Evolutionary conservation across 2,113 vertebrate species (phyloP).

Genomic region (Nibea coibor): DNA sequence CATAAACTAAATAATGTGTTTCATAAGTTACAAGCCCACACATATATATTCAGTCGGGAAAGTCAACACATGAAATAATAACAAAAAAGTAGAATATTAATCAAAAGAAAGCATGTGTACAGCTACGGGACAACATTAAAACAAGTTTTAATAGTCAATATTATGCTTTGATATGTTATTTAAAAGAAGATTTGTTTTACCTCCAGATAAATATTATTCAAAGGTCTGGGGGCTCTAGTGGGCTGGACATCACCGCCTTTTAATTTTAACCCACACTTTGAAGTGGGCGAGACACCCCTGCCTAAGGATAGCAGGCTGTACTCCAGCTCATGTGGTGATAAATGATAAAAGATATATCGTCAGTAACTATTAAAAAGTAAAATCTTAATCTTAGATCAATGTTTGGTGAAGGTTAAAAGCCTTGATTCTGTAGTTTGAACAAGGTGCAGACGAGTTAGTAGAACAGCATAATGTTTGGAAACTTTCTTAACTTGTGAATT

Average conservation of each 20-base stretch:
- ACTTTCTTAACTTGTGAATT: conserved; percentile 13
- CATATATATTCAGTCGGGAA: background rate
- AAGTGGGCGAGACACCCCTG: conserved; percentile 46
- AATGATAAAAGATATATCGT: conserved; percentile 61
- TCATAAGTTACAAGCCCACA: conserved; percentile 25
- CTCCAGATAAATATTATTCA: conserved; percentile 37
- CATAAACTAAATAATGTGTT: conserved; percentile 29
- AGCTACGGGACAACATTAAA: conserved; percentile 10
- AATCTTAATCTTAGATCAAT: conserved; percentile 24
- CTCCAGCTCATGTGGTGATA: conserved; percentile 37
- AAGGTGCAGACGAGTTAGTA: conserved; percentile 7
- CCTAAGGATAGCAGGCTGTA: conserved; percentile 41
- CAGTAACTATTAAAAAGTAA: conserved; percentile 55
- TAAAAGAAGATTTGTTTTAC: conserved; percentile 33
- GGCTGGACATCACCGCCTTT: conserved; percentile 35
- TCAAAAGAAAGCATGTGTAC: conserved; percentile 27
- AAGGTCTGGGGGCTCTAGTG: conserved; percentile 33
- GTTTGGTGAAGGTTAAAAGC: conserved; percentile 35
- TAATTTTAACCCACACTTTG: conserved; percentile 59
- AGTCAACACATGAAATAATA: conserved; percentile 22
- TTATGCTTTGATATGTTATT: conserved; percentile 35
- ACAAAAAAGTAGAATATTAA: conserved; percentile 8
- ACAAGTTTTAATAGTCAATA: background rate
- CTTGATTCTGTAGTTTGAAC: conserved; percentile 20
- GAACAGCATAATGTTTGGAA: background rate